Evolutionary conservation across 2,888 invertebrate genomes (phyloP).

Genomic region (Drosophila rubida): DNA sequence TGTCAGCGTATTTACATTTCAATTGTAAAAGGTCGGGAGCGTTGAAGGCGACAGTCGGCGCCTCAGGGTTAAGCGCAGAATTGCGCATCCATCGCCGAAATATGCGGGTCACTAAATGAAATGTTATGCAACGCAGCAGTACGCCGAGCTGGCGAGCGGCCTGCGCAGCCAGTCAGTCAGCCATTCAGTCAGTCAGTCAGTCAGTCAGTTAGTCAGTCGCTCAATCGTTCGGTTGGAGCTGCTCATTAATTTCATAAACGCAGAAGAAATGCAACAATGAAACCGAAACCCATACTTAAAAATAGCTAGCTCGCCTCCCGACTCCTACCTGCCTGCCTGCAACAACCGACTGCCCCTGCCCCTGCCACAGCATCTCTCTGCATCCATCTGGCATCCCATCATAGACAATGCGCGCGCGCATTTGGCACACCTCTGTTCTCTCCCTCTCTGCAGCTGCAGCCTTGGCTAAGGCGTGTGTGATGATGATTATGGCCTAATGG

Average conservation of each 20-base stretch:
- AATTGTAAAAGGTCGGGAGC: conserved; percentile 68
- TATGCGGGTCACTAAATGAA: conserved; percentile 79
- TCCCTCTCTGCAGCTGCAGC: conserved; percentile 40
- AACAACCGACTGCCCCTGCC: background rate
- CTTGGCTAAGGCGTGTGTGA: conserved; percentile 76
- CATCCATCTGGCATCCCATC: too few relatives aligned
- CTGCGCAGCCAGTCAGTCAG: conserved; percentile 8
- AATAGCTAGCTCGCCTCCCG: conserved; percentile 61
- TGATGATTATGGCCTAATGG: conserved; percentile 79
- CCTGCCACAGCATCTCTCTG: background rate
- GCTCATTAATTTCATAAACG: conserved; percentile 79
- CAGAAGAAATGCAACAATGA: conserved; percentile 80
- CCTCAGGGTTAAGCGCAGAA: conserved; percentile 67
- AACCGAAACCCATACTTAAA: conserved; percentile 80
- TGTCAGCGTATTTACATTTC: conserved; percentile 70
- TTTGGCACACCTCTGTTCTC: conserved; percentile 57
- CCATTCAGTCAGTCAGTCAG: conserved; percentile 5
- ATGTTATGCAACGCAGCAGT: conserved; percentile 61
- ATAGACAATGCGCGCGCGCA: conserved; percentile 62
- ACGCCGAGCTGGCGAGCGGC: conserved; percentile 26
- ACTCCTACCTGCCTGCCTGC: conserved; percentile 20
- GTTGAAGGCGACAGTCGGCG: conserved; percentile 50
- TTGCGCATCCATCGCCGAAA: conserved; percentile 53
- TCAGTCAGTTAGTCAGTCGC: conserved; percentile 8
- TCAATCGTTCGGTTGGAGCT: conserved; percentile 37